These are phyloP conservation scores for Porites rus DNA, from an alignment of 92 coral and sea anemone genomes.

Conservation along the genomic window DNA sequence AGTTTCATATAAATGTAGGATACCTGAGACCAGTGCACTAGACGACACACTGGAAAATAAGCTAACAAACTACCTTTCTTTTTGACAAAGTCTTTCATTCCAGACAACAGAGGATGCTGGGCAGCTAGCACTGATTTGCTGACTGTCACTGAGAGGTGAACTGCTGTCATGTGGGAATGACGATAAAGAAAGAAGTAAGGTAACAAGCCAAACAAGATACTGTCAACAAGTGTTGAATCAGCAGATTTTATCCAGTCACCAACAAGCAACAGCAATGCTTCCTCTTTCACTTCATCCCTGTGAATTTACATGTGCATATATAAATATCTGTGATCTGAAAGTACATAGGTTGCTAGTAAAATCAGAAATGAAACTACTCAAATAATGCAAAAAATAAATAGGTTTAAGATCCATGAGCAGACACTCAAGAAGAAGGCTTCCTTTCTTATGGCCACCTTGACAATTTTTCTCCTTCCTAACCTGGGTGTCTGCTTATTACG, in stretches of 20 bases:
- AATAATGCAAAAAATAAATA: too few species aligned
- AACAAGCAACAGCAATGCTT: conserved; percentile 60
- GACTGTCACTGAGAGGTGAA: conserved; percentile 43
- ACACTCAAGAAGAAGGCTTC: too few species aligned
- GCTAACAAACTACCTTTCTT: conserved; percentile 55
- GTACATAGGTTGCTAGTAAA: too few species aligned
- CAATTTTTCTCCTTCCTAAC: too few species aligned
- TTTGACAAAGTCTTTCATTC: conserved; percentile 67
- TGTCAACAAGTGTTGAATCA: conserved; percentile 47
- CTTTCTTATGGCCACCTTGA: too few species aligned
- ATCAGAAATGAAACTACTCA: too few species aligned
- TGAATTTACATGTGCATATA: neutral
- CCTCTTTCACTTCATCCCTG: conserved; percentile 75
- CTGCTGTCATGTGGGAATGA: conserved; percentile 43
- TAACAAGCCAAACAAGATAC: conserved; percentile 70
- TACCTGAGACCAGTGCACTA: neutral
- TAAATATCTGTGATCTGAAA: too few species aligned
- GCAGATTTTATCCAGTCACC: conserved; percentile 41
- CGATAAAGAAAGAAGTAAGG: conserved; percentile 48
- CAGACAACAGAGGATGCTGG: conserved; percentile 66
- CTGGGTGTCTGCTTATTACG: too few species aligned
- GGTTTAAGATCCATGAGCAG: too few species aligned
- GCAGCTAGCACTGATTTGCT: conserved; percentile 56
- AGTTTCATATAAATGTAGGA: too few species aligned
- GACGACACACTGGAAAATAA: too few species aligned